phyloP scores from a whole-genome alignment of 1,140 invertebrate genomes.

The Trichomalopsis sarcophagae region DNA sequence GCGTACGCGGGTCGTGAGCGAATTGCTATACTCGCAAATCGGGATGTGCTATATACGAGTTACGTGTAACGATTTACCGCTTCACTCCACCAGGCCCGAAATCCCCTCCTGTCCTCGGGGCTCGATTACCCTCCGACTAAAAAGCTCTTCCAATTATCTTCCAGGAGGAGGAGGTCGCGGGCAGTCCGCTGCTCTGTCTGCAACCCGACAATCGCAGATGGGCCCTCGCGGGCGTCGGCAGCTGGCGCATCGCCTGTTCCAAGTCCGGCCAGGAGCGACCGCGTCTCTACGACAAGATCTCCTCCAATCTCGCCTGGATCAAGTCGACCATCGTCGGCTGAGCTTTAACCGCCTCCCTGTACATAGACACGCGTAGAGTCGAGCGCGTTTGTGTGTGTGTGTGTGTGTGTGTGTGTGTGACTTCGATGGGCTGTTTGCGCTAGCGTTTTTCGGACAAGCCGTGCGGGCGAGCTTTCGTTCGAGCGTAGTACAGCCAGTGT shows the following conservation, averaged over 20 bases:
- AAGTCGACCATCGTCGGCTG: slow-evolving; percentile 80
- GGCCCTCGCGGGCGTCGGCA: slow-evolving; percentile 84
- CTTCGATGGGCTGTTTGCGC: no score
- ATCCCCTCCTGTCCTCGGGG: no score
- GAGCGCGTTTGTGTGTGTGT: background rate
- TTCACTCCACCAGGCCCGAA: no score
- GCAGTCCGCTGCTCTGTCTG: slow-evolving; percentile 87
- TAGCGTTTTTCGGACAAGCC: no score
- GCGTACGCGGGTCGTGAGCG: no score
- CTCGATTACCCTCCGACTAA: background rate
- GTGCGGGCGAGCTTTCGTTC: background rate
- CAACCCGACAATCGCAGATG: slow-evolving; percentile 80
- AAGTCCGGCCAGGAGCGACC: slow-evolving; percentile 83
- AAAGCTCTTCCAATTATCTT: slow-evolving; percentile 37
- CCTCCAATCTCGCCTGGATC: slow-evolving; percentile 88
- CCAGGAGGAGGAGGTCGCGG: slow-evolving; percentile 90
- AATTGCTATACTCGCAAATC: background rate
- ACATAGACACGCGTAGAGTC: no score
- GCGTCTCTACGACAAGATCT: slow-evolving; percentile 87
- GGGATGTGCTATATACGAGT: background rate
- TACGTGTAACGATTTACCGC: no score
- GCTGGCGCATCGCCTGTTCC: slow-evolving; percentile 88
- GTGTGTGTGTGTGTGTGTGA: background rate
- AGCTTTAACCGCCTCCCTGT: background rate
- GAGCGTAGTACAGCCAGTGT: background rate